Conservation (phyloP, 2,113 vertebrate genomes). For the Lepidothrix coronata region DNA sequence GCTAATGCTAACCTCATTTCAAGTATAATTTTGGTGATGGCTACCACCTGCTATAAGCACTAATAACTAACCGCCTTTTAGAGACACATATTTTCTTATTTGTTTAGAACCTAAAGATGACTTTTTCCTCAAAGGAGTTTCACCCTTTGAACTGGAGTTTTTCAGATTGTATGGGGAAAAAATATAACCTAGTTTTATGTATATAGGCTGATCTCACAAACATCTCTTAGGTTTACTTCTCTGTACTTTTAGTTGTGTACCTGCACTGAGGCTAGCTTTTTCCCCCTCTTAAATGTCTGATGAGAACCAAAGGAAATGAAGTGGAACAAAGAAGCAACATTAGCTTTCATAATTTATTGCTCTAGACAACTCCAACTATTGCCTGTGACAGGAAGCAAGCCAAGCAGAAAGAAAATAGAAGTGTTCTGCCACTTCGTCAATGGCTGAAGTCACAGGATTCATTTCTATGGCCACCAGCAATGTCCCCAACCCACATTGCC, state of each 20-base stretch:
- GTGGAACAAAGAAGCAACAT: conserved; percentile 22
- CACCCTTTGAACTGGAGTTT: background rate
- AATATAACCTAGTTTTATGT: background rate
- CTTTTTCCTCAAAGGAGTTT: background rate
- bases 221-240: background rate
- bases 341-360: conserved; percentile 24
- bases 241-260: background rate
- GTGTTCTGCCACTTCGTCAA: background rate
- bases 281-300: background rate
- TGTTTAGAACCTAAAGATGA: background rate
- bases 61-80: background rate
- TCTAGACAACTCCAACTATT: background rate
- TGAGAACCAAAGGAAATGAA: background rate
- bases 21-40: background rate
- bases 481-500: fast-evolving
- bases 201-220: background rate
- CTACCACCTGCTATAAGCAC: background rate
- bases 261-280: background rate
- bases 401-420: conserved; percentile 34
- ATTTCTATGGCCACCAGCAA: background rate
- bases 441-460: background rate
- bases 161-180: background rate
- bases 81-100: background rate
- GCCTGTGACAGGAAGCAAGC: conserved; percentile 1
- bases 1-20: background rate